Conservation (phyloP, 2,797 vertebrate genomes). For the Pipistrellus nathusii region DNA sequence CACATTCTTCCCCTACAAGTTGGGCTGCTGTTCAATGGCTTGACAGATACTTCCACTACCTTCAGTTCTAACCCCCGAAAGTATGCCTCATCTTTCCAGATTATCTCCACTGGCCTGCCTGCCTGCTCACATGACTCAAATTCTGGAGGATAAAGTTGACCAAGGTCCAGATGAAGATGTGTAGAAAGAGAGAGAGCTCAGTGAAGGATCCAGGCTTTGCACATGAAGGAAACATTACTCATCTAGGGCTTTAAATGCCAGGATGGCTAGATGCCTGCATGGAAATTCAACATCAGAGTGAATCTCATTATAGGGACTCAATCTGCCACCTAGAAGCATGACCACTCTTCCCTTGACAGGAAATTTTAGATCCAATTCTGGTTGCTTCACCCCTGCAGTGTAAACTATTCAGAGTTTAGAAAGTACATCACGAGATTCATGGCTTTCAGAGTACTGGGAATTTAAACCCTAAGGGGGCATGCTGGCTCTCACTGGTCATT, state of each 20-base stretch:
- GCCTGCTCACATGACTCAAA: not conserved
- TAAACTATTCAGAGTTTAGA: not conserved
- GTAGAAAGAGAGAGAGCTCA: not conserved
- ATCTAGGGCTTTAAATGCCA: not conserved
- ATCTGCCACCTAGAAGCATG: not conserved
- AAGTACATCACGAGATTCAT: not conserved
- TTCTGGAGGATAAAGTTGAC: not conserved
- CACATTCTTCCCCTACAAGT: not conserved
- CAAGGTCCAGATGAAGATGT: not conserved
- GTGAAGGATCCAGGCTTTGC: not conserved
- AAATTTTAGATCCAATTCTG: constrained; percentile 6
- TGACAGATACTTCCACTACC: not conserved
- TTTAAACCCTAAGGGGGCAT: not conserved
- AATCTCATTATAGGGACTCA: not conserved
- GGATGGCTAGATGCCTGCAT: not conserved
- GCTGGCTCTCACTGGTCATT: not conserved
- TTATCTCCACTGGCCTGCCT: not conserved
- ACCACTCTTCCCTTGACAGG: not conserved
- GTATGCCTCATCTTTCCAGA: not conserved
- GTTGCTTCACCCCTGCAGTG: not conserved
- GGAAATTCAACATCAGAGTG: constrained; percentile 25
- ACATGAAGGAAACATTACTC: not conserved
- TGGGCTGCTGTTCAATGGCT: not conserved
- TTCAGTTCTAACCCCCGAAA: not conserved
- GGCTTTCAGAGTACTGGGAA: not conserved